phyloP scores from a whole-genome alignment of 2,113 vertebrate species.

The Protobothrops flavoviridis region DNA sequence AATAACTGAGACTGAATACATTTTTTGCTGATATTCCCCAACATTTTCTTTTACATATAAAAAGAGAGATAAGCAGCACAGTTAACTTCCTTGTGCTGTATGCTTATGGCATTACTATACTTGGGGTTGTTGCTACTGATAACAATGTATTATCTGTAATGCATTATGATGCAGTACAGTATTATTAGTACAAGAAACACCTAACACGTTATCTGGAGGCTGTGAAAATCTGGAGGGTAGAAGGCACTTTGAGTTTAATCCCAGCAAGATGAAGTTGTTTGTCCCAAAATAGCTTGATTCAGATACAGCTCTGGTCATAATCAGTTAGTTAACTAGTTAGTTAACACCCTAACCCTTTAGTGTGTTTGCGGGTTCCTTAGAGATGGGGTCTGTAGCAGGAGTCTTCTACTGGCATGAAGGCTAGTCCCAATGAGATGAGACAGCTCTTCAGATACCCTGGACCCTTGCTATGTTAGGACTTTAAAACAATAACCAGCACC shows the following conservation, averaged over 20 bases:
- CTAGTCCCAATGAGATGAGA: no score
- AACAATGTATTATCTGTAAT: neutral
- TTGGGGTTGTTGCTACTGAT: neutral
- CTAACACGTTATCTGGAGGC: neutral
- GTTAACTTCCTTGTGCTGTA: neutral
- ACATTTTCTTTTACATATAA: slow-evolving; percentile 29
- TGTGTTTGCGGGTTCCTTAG: neutral
- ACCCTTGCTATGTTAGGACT: no score
- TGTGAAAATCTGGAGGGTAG: neutral
- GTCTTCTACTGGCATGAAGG: no score
- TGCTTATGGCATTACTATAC: neutral
- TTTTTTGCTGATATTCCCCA: neutral
- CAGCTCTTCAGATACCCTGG: no score
- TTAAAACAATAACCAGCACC: no score
- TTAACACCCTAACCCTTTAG: neutral
- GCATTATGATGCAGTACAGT: neutral
- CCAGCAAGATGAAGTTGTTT: neutral
- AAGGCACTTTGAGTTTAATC: neutral
- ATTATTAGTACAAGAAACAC: neutral
- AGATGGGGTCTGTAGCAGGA: no score
- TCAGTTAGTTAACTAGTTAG: neutral
- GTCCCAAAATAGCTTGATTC: neutral
- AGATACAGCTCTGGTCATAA: neutral
- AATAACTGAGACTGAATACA: neutral
- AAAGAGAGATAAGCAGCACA: slow-evolving; percentile 65